Base-by-base conservation (phyloP, 1,140 invertebrate species). In the Sarcophaga peregrina region DNA sequence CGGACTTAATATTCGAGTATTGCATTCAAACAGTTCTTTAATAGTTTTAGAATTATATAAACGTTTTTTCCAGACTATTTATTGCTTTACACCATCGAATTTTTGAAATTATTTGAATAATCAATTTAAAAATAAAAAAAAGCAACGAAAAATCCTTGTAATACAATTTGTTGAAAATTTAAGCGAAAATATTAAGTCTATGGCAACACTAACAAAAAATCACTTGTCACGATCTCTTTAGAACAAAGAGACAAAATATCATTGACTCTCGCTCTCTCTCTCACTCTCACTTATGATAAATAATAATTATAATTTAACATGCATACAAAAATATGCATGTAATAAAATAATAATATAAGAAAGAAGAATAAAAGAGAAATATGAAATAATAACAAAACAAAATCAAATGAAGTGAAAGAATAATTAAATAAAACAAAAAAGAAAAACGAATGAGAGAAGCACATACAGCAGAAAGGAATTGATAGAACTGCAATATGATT, bases 401-500 rank as follows among this genome's bases (percentile, higher is more conserved):
- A 46, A 75, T 75, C n/a, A 45, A 75, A 46, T n/a, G 17, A n/a
- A 47, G 13, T 68, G 8, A 2, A 68, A 15, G 7, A 68, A 8
- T 20, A 74, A 37, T 74, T 74, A 45, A 45, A 74, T 74, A 74
- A 74, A 74, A 37, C 68, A 73, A 13, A 11, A 20, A 78, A 50
- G 9, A 37, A 78, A 17, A 78, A 78, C 15, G 13, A 50, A 50
- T 11, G 50, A 50, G 11, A 78, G 75, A 17, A 78, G 20, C 7
- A 76, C 15, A 76, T 8, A 75, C 5, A 75, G 6, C 15, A 78
- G 25, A 25, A 78, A 78, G 13, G 50, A 20, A 78, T 11, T 50
- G 37, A 47, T 68, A n/a, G 9, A 68, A 68, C 17, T 68, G 62
- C 62, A 68, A 68, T 37, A 37, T 20, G n/a, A 68, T 20, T 68